Base-by-base conservation (phyloP, 2,113 vertebrate species). In the Corythornis cristatus region DNA sequence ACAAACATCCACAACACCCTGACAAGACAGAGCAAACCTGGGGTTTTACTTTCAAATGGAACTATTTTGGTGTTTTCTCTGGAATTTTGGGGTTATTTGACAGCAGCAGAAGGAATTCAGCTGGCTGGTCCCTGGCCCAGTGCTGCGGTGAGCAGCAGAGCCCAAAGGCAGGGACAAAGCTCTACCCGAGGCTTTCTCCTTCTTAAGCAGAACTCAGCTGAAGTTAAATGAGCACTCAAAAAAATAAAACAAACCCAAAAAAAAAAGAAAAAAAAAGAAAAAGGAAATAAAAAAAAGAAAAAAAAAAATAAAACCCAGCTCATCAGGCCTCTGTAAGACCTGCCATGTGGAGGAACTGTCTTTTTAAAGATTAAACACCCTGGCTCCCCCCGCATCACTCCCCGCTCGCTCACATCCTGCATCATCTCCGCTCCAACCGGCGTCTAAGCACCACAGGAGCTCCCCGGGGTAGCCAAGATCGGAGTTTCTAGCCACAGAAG, bases 301-400 rank as follows among this genome's bases (percentile, higher is more conserved):
- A 28, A n/a, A 28, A 31, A 5, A 25, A 57, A 45, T n/a, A 73
- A 89, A 85, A 74, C 23, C 18, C 90, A 83, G 50, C 88, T 89
- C 54, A 18, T 33, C 20, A 9, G 0, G 33, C 33, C 64, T 58
- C 58, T 1, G 4, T 31, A 45, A 77, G 60, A 7, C n/a, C 58
- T 74, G 79, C 92, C 88, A 42, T 62, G 86, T 26, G 79, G 37
- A 80, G 73, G 93, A 93, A 90, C 61, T 1, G 4, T 45, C 85
- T 88, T 91, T 83, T 88, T 54, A 68, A 83, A 79, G 82, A 94
- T 93, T 83, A 53, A 94, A 77, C 56, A 17, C 43, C 58, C 23
- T 12, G 3, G 48, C 61, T 79, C 37, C 73, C 88, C 68, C 64
- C 51, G 3, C 65, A 21, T 50, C 9, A 4, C 57, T 64, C 85